phyloP scores from a whole-genome alignment of 1,140 invertebrate genomes.

The Chironomus tepperi region DNA sequence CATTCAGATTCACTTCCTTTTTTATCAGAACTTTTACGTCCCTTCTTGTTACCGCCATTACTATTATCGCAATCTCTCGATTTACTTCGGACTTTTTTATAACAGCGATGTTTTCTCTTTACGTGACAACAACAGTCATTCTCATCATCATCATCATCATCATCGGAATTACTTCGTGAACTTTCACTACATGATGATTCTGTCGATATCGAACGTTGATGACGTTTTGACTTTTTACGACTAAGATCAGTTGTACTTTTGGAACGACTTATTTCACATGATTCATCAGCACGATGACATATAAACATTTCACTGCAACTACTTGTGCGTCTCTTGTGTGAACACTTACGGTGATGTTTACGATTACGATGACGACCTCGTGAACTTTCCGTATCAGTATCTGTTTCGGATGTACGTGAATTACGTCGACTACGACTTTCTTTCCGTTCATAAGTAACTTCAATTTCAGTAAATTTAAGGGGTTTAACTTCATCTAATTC shows the following conservation, averaged over 20 bases:
- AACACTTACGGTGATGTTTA: constrained; percentile 23
- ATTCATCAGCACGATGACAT: constrained; percentile 29
- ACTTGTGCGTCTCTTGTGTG: constrained; percentile 32
- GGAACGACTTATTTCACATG: constrained; percentile 35
- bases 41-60: not conserved
- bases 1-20: constrained; percentile 25
- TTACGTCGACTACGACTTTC: constrained; percentile 34
- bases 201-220: constrained; percentile 5
- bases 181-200: not conserved
- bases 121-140: constrained; percentile 9
- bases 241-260: constrained; percentile 37
- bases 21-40: constrained; percentile 25
- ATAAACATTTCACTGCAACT: constrained; percentile 34
- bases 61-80: constrained; percentile 2
- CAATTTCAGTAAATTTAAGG: constrained; percentile 29
- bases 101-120: constrained; percentile 7
- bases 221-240: constrained; percentile 5
- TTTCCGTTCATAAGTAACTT: constrained; percentile 34
- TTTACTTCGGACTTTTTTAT: constrained; percentile 15
- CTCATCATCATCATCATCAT: not conserved
- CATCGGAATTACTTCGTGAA: not conserved
- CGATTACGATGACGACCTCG: constrained; percentile 25
- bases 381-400: constrained; percentile 31
- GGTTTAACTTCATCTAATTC: constrained; percentile 35
- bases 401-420: constrained; percentile 27